Evolutionary conservation across 2,113 vertebrate genomes (phyloP).

Genomic region (Heterotis niloticus): DNA sequence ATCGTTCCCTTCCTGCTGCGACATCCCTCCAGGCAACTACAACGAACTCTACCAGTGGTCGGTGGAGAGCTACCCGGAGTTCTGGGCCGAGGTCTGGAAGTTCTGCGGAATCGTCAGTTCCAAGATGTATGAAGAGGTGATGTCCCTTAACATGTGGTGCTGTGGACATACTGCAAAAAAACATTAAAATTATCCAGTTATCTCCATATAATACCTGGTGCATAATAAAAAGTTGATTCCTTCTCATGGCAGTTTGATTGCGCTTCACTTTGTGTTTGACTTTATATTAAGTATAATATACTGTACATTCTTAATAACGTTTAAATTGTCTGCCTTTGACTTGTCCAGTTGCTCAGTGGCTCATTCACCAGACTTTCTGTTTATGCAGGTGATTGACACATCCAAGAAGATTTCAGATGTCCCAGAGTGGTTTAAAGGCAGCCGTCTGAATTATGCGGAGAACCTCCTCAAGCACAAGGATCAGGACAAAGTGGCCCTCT

Average conservation of each 20-base stretch:
- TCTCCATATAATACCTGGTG: neutral
- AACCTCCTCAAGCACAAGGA: slow-evolving; percentile 85
- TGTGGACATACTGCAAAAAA: neutral
- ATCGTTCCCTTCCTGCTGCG: neutral
- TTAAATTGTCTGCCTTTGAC: neutral
- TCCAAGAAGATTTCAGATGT: slow-evolving; percentile 80
- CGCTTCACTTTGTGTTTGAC: neutral
- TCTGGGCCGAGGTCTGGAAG: slow-evolving; percentile 89
- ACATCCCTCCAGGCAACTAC: slow-evolving; percentile 69
- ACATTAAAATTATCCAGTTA: neutral
- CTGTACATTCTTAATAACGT: too few species aligned
- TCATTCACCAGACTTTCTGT: neutral
- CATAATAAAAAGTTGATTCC: neutral
- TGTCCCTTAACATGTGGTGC: slow-evolving; percentile 24
- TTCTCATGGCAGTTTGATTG: neutral
- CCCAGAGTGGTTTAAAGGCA: slow-evolving; percentile 91
- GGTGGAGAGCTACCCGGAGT: slow-evolving; percentile 78
- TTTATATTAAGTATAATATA: neutral
- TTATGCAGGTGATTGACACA: slow-evolving; percentile 78
- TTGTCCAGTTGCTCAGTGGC: neutral
- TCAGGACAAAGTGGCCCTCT: slow-evolving; percentile 86
- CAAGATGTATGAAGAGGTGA: slow-evolving; percentile 79
- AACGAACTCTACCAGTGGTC: slow-evolving; percentile 90
- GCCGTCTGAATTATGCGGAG: slow-evolving; percentile 87
- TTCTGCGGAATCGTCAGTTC: slow-evolving; percentile 81